Conservation (phyloP, 35 echinoderm and acorn worm species). For the Ophiothrix spiculata region DNA sequence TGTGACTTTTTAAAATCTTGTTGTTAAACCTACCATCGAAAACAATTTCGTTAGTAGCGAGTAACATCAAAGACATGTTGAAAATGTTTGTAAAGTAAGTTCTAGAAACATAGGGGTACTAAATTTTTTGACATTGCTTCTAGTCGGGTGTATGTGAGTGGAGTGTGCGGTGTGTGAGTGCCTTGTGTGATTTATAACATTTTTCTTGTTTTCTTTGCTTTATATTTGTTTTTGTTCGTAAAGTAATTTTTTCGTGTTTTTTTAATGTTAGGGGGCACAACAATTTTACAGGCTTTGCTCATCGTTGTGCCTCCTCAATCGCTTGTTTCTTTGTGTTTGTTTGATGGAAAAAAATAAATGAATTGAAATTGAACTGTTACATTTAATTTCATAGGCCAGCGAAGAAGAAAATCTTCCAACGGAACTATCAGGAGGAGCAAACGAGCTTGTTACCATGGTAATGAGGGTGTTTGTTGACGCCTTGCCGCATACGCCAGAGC, state of each 20-base stretch:
- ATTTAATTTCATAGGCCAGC: constrained; percentile 47
- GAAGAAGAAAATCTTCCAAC: constrained; percentile 42
- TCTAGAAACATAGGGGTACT: too few relatives aligned
- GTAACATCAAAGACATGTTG: too few relatives aligned
- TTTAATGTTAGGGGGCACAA: neutral
- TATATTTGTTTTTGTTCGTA: neutral
- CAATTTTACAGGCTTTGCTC: neutral
- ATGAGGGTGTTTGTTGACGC: constrained; percentile 91
- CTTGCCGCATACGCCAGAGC: constrained; percentile 92
- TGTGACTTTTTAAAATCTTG: too few relatives aligned
- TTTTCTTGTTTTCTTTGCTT: neutral
- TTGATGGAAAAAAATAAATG: neutral
- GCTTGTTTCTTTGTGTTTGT: neutral
- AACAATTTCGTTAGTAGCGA: too few relatives aligned
- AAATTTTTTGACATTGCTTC: too few relatives aligned
- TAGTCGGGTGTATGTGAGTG: too few relatives aligned
- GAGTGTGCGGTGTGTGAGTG: too few relatives aligned
- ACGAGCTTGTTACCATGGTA: constrained; percentile 83
- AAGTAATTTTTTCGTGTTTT: neutral
- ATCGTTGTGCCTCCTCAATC: neutral
- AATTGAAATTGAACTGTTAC: neutral
- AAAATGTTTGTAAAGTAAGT: too few relatives aligned
- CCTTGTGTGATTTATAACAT: too few relatives aligned
- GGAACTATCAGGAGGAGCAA: constrained; percentile 34
- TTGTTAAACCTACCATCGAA: too few relatives aligned